phyloP scores from a whole-genome alignment of 2,113 vertebrate genomes.

The Microcebus tavaratra region DNA sequence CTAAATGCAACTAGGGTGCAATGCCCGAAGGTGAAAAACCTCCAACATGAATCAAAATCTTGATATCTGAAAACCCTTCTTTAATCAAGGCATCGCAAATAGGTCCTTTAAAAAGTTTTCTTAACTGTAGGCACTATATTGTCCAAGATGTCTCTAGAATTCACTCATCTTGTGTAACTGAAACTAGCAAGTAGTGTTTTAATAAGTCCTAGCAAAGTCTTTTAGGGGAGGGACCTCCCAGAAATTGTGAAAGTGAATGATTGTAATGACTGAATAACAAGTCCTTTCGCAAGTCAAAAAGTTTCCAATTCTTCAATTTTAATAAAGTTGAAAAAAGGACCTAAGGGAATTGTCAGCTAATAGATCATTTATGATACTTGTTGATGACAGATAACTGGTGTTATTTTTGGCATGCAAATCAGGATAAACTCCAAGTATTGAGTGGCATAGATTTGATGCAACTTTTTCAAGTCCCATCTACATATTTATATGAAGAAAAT shows the following conservation, averaged over 20 bases:
- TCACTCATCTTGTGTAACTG: background rate
- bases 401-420: conserved; percentile 49
- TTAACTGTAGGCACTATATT: background rate
- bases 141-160: background rate
- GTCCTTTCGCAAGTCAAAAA: background rate
- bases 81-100: background rate
- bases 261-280: background rate
- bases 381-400: conserved; percentile 38
- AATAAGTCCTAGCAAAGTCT: background rate
- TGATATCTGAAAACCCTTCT: background rate
- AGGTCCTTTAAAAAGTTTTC: background rate
- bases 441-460: conserved; percentile 1
- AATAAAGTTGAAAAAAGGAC: conserved; percentile 12
- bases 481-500: background rate
- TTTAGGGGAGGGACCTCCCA: background rate
- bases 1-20: background rate
- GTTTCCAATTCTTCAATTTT: conserved; percentile 46
- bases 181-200: background rate
- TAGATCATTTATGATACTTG: conserved; percentile 19
- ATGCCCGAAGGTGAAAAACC: background rate
- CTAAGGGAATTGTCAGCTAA: background rate
- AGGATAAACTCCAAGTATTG: conserved; percentile 42
- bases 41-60: background rate
- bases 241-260: conserved; percentile 13
- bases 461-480: background rate